These are phyloP conservation scores for Amblyopsis rosae DNA, from an alignment of 2,113 vertebrate species.

Conservation along the genomic window DNA sequence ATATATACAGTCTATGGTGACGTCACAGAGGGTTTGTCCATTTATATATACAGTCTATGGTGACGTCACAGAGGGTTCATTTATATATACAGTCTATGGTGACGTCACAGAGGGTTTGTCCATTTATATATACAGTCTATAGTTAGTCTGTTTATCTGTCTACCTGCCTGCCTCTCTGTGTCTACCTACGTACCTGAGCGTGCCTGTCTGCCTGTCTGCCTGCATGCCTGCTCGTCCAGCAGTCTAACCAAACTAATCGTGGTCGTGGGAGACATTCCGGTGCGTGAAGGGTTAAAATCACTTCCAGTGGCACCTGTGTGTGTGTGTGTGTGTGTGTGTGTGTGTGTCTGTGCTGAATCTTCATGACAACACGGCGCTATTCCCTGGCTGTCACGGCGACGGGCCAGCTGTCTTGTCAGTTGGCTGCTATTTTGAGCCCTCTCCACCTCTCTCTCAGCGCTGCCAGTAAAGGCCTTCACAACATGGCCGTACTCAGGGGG, in stretches of 20 bases:
- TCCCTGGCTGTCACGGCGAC: conserved; percentile 62
- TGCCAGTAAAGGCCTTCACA: conserved; percentile 49
- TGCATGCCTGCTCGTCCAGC: conserved; percentile 10
- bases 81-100: too few relatives aligned
- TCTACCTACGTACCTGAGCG: too few relatives aligned
- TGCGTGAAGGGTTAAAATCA: conserved; percentile 72
- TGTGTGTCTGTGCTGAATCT: conserved; percentile 37
- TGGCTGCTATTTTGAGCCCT: conserved; percentile 79
- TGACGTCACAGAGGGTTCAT: too few relatives aligned
- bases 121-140: too few relatives aligned
- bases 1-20: too few relatives aligned
- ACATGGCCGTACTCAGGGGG: conserved; percentile 27
- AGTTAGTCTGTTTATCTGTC: too few relatives aligned
- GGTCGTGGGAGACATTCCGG: conserved; percentile 60
- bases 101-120: too few relatives aligned
- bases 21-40: too few relatives aligned
- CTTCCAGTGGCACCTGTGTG: conserved; percentile 58
- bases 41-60: too few relatives aligned
- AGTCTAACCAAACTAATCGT: conserved; percentile 50
- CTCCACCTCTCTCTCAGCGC: conserved; percentile 51
- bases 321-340: conserved; percentile 6
- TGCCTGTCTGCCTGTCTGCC: background rate
- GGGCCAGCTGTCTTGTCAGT: conserved; percentile 81
- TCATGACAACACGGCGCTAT: conserved; percentile 62
- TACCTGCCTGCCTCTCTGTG: too few relatives aligned